Evolutionary conservation across 37 sponge, comb jelly and placozoan genomes (phyloP).

Genomic region (Geodia barretti): DNA sequence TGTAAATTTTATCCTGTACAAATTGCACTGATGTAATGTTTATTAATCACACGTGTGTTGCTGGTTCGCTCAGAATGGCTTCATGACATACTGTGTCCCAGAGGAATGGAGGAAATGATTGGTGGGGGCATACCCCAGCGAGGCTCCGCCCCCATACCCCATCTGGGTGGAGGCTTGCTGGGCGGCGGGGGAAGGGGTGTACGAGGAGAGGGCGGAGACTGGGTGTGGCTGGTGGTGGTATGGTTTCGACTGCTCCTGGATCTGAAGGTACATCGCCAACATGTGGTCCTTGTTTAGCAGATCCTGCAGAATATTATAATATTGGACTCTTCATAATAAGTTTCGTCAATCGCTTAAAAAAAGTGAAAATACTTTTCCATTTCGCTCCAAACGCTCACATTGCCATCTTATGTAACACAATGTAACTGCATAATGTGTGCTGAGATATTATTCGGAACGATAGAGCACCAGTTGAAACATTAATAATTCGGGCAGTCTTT

Average conservation of each 20-base stretch:
- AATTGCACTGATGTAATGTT: not conserved
- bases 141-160: not conserved
- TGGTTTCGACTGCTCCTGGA: constrained; percentile 42
- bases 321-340: too few species aligned
- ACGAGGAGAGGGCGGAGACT: not conserved
- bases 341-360: too few species aligned
- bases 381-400: too few species aligned
- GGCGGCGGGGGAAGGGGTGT: not conserved
- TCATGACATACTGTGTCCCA: not conserved
- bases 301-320: too few species aligned
- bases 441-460: too few species aligned
- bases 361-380: too few species aligned
- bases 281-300: constrained; percentile 17
- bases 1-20: not conserved
- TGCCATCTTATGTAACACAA: too few species aligned
- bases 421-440: too few species aligned
- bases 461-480: not conserved
- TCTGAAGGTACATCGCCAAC: constrained; percentile 53
- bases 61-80: not conserved
- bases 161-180: not conserved
- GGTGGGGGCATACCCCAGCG: not conserved
- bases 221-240: not conserved
- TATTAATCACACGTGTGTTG: too few species aligned
- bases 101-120: not conserved
- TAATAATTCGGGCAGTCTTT: not conserved